Conservation (phyloP, 2,797 vertebrate genomes). For the Sebastes itinus region DNA sequence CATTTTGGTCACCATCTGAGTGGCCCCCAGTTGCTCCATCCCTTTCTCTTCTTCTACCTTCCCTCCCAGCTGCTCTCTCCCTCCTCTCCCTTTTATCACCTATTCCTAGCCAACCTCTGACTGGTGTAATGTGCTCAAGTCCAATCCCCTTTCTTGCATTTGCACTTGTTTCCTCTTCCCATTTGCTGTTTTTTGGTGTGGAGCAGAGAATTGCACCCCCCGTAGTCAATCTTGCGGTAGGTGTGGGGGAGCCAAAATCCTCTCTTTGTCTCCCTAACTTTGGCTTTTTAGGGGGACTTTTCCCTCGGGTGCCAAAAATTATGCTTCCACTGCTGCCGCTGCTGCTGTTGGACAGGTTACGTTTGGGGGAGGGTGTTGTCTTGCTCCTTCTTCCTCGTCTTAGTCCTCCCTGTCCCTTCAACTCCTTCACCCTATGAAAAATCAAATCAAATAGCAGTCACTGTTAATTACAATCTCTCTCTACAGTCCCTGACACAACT, state of each 20-base stretch:
- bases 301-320: constrained; percentile 63
- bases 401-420: constrained; percentile 79
- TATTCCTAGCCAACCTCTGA: constrained; percentile 58
- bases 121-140: constrained; percentile 68
- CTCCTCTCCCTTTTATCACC: background rate
- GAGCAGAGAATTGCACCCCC: constrained; percentile 73
- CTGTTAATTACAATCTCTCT: background rate
- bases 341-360: constrained; percentile 64
- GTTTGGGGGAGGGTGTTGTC: constrained; percentile 77
- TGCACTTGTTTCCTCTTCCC: background rate
- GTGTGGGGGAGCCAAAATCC: background rate
- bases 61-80: background rate
- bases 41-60: constrained; percentile 3
- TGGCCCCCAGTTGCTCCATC: background rate
- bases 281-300: constrained; percentile 85
- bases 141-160: constrained; percentile 10
- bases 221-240: constrained; percentile 36
- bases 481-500: background rate
- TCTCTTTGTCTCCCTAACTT: constrained; percentile 65
- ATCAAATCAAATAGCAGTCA: background rate
- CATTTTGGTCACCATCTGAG: background rate
- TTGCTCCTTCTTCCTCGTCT: constrained; percentile 54
- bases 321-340: background rate
- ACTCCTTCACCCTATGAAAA: constrained; percentile 88
- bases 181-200: constrained; percentile 69